Evolutionary conservation across 2,888 invertebrate species (phyloP).

Genomic region (Cataglyphis livida): DNA sequence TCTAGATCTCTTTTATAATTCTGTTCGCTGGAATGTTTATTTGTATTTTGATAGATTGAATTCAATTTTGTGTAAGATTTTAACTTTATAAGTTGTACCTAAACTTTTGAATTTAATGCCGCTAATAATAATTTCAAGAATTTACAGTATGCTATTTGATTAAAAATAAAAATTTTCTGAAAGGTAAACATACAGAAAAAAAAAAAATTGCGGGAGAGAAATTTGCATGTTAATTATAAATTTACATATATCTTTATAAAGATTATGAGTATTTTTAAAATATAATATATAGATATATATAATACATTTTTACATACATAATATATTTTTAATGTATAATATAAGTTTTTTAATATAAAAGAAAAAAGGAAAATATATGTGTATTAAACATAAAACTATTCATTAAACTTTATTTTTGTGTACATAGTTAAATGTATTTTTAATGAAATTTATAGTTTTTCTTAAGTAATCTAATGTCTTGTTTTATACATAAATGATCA

Average conservation of each 20-base stretch:
- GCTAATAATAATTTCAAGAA: not conserved
- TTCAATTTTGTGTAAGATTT: too few relatives aligned
- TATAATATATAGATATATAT: not conserved
- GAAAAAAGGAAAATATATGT: not conserved
- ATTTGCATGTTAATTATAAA: not conserved
- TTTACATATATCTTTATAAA: not conserved
- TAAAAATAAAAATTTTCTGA: not conserved
- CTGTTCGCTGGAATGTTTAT: not conserved
- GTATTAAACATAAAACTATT: slow-evolving; percentile 2
- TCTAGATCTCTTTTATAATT: not conserved
- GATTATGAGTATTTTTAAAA: not conserved
- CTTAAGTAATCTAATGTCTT: not conserved
- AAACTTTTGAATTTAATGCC: not conserved
- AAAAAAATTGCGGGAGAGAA: not conserved
- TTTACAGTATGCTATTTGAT: not conserved
- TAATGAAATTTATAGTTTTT: slow-evolving; percentile 3
- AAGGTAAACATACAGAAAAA: not conserved
- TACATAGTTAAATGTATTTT: not conserved
- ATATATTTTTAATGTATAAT: not conserved
- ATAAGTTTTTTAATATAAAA: not conserved
- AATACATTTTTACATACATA: too few relatives aligned
- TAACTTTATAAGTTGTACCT: not conserved
- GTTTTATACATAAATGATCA: not conserved
- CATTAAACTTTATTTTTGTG: not conserved
- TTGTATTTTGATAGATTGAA: not conserved